These are phyloP conservation scores for Flabesymbios commensalis DNA, from an alignment of 2,888 invertebrate genomes.

Conservation along the genomic window DNA sequence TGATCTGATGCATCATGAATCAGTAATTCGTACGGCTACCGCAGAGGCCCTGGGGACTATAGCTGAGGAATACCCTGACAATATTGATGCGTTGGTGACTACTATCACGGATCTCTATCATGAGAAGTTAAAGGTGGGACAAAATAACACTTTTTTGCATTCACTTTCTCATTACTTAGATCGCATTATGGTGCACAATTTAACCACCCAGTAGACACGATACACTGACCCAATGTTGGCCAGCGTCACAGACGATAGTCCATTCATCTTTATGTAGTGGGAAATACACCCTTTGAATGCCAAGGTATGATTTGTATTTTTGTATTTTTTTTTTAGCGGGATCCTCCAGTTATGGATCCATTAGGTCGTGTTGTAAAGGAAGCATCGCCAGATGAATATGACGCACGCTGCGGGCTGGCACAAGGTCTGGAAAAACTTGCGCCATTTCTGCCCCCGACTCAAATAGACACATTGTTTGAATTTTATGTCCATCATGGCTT, in stretches of 20 bases:
- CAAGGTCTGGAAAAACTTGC: slow-evolving; percentile 80
- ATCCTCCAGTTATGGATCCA: slow-evolving; percentile 72
- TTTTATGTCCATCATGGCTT: slow-evolving; percentile 68
- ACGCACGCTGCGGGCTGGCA: slow-evolving; percentile 85
- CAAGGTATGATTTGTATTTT: too few species aligned
- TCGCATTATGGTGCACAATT: too few species aligned
- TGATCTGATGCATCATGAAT: slow-evolving; percentile 75
- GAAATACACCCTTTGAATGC: too few species aligned
- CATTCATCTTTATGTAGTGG: too few species aligned
- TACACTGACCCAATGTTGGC: too few species aligned
- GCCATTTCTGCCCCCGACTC: slow-evolving; percentile 71
- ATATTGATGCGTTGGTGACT: slow-evolving; percentile 68
- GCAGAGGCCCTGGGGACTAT: slow-evolving; percentile 75
- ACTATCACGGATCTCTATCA: slow-evolving; percentile 75
- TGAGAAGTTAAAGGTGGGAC: slow-evolving; percentile 72
- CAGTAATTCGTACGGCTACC: slow-evolving; percentile 81
- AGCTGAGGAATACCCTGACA: slow-evolving; percentile 61
- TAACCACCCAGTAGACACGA: too few species aligned
- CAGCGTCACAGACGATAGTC: too few species aligned
- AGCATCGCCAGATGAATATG: slow-evolving; percentile 87
- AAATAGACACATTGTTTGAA: slow-evolving; percentile 67
- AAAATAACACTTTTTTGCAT: not conserved
- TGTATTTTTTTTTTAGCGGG: too few species aligned
- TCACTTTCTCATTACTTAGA: too few species aligned
- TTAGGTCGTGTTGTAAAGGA: slow-evolving; percentile 83